Conservation (phyloP, 1,140 invertebrate genomes). For the Atta texana region DNA sequence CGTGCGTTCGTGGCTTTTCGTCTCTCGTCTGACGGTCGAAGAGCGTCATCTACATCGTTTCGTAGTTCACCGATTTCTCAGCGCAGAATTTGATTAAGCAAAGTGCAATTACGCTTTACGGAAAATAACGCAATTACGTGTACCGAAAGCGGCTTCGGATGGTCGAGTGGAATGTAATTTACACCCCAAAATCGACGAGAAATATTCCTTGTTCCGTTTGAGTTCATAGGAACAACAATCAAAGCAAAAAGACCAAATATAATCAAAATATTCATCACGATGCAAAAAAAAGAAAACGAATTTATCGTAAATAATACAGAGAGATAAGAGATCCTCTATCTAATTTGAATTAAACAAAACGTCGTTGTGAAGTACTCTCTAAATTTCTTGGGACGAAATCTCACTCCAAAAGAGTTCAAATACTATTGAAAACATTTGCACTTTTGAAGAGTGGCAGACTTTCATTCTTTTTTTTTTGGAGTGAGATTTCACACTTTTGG, state of each 20-base stretch:
- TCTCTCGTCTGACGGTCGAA: constrained; percentile 22
- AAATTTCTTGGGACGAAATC: too few relatives aligned
- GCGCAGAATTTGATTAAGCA: constrained; percentile 35
- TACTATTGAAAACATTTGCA: too few relatives aligned
- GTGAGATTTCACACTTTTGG: too few relatives aligned
- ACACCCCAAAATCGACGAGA: constrained; percentile 33
- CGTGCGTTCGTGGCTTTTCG: neutral
- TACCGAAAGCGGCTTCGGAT: neutral
- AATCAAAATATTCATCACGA: neutral
- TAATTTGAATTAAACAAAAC: neutral
- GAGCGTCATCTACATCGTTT: neutral
- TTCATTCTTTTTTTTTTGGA: too few relatives aligned
- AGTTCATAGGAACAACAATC: neutral
- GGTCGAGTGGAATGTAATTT: constrained; percentile 32
- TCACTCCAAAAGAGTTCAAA: too few relatives aligned
- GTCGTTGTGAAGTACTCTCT: neutral
- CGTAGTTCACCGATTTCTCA: constrained; percentile 16
- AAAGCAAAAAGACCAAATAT: neutral
- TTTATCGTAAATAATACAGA: neutral
- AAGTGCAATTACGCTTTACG: constrained; percentile 42
- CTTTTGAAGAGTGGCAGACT: too few relatives aligned
- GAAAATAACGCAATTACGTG: constrained; percentile 51
- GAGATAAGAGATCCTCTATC: neutral
- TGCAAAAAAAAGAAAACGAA: neutral
- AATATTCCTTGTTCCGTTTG: neutral